phyloP scores from a whole-genome alignment of 2,113 vertebrate genomes.

The Trichechus manatus region DNA sequence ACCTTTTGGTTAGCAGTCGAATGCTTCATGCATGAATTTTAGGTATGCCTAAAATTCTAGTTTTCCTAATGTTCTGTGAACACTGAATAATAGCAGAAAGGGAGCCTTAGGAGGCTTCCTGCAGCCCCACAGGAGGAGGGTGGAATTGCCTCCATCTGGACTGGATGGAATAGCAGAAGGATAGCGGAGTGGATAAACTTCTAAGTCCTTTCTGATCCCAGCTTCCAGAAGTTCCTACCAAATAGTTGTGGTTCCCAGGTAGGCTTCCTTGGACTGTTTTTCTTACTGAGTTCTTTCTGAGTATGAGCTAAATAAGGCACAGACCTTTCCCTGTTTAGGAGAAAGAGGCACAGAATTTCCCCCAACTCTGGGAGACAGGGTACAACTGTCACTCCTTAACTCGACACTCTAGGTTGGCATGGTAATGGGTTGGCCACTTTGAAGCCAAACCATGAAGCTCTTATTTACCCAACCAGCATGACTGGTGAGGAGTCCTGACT shows the following conservation, averaged over 20 bases:
- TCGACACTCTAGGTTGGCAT: neutral
- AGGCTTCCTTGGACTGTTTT: neutral
- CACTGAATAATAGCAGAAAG: neutral
- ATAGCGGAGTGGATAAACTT: neutral
- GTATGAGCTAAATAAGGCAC: neutral
- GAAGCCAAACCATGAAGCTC: slow-evolving; percentile 78
- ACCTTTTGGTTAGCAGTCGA: too few relatives aligned
- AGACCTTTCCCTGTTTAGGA: neutral
- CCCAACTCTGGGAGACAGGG: neutral
- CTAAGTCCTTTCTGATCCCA: neutral
- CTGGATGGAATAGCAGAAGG: too few relatives aligned
- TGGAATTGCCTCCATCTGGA: too few relatives aligned
- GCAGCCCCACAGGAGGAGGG: neutral
- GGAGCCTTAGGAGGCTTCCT: neutral
- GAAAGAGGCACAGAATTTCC: neutral
- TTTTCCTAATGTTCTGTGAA: neutral
- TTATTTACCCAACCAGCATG: slow-evolving; percentile 43
- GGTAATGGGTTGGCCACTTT: slow-evolving; percentile 71
- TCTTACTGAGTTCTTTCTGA: neutral
- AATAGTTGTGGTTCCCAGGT: neutral
- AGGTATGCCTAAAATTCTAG: neutral
- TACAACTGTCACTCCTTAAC: neutral
- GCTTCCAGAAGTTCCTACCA: neutral
- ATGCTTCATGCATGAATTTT: neutral
- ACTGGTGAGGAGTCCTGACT: slow-evolving; percentile 77